phyloP scores from a whole-genome alignment of 2,113 vertebrate genomes.

The Prionailurus viverrinus region DNA sequence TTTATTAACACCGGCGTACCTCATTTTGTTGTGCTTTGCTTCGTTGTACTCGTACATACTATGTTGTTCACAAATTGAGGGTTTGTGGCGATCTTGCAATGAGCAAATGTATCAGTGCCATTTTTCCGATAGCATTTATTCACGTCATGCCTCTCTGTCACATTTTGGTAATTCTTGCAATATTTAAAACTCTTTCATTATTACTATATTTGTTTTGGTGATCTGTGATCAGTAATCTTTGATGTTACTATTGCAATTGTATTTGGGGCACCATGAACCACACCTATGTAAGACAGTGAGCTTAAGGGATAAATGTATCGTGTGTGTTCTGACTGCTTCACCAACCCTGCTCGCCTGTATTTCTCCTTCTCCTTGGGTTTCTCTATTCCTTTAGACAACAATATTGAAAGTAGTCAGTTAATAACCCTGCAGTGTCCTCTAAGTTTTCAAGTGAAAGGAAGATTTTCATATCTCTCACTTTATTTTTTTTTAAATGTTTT shows the following conservation, averaged over 20 bases:
- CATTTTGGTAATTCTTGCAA: neutral
- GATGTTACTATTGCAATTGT: neutral
- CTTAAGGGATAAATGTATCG: neutral
- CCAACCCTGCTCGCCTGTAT: neutral
- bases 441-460: neutral
- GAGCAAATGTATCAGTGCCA: neutral
- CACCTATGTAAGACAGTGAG: too few species aligned
- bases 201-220: neutral
- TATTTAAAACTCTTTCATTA: neutral
- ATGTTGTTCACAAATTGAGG: neutral
- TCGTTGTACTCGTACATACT: neutral
- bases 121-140: neutral
- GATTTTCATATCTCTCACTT: neutral
- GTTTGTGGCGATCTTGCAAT: neutral
- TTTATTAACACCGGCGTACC: neutral
- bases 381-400: neutral
- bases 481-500: too few species aligned
- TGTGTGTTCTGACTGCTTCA: neutral
- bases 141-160: neutral
- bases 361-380: neutral
- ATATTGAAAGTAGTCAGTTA: neutral
- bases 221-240: neutral
- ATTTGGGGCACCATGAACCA: neutral
- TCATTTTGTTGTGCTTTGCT: neutral
- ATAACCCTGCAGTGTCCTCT: neutral